Evolutionary conservation across 2,888 invertebrate species (phyloP).

Genomic region (Tolmerus cingulatus): DNA sequence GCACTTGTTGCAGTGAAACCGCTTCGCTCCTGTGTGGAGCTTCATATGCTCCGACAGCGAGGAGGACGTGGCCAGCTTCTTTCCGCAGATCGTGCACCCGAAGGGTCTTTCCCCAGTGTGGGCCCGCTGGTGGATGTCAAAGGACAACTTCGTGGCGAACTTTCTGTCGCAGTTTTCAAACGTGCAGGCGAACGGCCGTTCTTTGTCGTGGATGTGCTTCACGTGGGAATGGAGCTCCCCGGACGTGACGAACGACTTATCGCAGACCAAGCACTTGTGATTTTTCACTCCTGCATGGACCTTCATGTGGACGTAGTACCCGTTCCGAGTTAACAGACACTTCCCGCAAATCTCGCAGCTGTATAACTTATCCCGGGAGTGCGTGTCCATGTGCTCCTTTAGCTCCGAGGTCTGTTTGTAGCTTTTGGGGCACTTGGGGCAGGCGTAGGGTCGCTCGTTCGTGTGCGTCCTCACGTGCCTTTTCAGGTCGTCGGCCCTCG

Average conservation of each 20-base stretch:
- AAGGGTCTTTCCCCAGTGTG: conserved; percentile 78
- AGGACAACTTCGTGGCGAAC: conserved; percentile 78
- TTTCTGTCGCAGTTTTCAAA: conserved; percentile 75
- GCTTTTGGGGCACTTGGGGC: conserved; percentile 69
- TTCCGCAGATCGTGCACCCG: conserved; percentile 70
- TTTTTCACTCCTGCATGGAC: conserved; percentile 52
- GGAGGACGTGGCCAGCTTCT: conserved; percentile 67
- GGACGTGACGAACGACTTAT: conserved; percentile 56
- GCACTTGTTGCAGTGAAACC: conserved; percentile 78
- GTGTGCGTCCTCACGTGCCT: conserved; percentile 75
- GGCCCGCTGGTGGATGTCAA: conserved; percentile 75
- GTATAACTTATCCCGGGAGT: conserved; percentile 50
- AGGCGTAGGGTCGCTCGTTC: conserved; percentile 70
- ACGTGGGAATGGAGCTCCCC: conserved; percentile 72
- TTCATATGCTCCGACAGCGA: conserved; percentile 70
- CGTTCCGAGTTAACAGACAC: conserved; percentile 51
- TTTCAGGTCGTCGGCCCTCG: conserved; percentile 71
- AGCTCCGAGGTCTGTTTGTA: conserved; percentile 65
- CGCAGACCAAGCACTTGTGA: conserved; percentile 51
- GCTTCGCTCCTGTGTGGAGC: conserved; percentile 73
- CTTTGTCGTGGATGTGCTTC: conserved; percentile 58
- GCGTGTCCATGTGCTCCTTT: conserved; percentile 51
- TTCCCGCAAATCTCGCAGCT: conserved; percentile 52
- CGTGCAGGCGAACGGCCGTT: conserved; percentile 69
- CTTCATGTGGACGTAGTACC: conserved; percentile 52